A percentile compares a stretch with the other conserved stretches of the same genome.
These are phyloP conservation scores for Aphelenchoides avenae DNA, from an alignment of 1,140 invertebrate species.

Conservation along the genomic window DNA sequence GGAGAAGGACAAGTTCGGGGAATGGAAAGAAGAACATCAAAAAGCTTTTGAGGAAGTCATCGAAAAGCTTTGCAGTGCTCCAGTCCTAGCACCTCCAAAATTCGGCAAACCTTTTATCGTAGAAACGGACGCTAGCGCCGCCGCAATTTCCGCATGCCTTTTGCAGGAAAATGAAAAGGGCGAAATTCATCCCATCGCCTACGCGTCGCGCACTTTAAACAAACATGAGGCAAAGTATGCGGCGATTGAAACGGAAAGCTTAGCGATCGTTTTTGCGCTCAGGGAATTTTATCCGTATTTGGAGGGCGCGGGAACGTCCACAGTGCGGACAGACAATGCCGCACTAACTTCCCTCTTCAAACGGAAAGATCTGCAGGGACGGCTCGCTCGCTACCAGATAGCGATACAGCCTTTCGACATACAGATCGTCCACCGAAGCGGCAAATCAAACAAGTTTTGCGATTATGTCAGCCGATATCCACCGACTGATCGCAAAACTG, in stretches of 20 bases:
- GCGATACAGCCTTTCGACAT: slow-evolving; percentile 11
- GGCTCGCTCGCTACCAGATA: slow-evolving; percentile 18
- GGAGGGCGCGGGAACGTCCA: slow-evolving; percentile 21
- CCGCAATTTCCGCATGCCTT: slow-evolving; percentile 12
- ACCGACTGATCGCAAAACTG: too few species aligned
- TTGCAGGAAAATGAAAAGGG: slow-evolving; percentile 8
- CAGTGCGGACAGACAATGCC: slow-evolving; percentile 19
- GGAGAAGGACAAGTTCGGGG: slow-evolving; percentile 4
- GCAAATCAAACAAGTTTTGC: slow-evolving; percentile 7
- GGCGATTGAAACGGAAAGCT: slow-evolving; percentile 23
- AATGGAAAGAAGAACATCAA: slow-evolving; percentile 7
- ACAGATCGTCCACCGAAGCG: slow-evolving; percentile 12
- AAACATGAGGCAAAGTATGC: slow-evolving; percentile 24
- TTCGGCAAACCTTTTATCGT: slow-evolving; percentile 24
- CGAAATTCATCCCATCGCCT: slow-evolving; percentile 21
- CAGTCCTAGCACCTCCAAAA: slow-evolving; percentile 16
- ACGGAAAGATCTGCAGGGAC: slow-evolving; percentile 19
- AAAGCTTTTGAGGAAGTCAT: slow-evolving; percentile 20
- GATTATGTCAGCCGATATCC: slow-evolving; percentile 21
- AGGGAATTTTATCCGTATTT: slow-evolving; percentile 21
- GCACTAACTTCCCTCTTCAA: slow-evolving; percentile 24
- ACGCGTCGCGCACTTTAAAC: slow-evolving; percentile 11
- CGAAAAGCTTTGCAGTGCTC: slow-evolving; percentile 1
- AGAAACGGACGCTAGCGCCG: slow-evolving; percentile 18
- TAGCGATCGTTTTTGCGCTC: slow-evolving; percentile 9